Conservation (phyloP, 2,888 invertebrate species). For the Myopa tessellatipennis region DNA sequence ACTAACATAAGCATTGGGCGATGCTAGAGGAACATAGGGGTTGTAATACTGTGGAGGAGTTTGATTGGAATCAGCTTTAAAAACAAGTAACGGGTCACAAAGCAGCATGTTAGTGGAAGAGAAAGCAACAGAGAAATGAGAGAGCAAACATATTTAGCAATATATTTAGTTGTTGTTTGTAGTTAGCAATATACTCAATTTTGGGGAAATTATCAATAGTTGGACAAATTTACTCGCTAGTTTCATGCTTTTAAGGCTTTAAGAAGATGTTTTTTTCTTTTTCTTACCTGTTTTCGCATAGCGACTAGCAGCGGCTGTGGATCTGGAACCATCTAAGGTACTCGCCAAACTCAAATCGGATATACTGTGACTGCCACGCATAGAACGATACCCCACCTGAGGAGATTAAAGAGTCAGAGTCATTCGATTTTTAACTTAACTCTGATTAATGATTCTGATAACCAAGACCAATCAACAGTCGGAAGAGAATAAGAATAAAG, state of each 20-base stretch:
- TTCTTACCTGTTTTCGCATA: slow-evolving; percentile 69
- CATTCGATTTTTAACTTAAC: slow-evolving; percentile 4
- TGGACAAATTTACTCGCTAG: too few relatives aligned
- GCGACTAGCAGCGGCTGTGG: slow-evolving; percentile 63
- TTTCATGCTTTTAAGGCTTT: too few relatives aligned
- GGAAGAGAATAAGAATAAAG: too few relatives aligned
- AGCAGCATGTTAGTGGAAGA: slow-evolving; percentile 52
- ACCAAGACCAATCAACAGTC: too few relatives aligned
- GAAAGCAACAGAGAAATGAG: slow-evolving; percentile 44
- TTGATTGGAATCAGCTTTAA: slow-evolving; percentile 57
- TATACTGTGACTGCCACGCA: slow-evolving; percentile 88
- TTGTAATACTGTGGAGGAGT: slow-evolving; percentile 50
- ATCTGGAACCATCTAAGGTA: slow-evolving; percentile 64
- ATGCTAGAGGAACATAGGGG: slow-evolving; percentile 31
- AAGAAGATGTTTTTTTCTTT: not conserved
- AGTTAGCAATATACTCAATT: not conserved
- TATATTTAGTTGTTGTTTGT: not conserved
- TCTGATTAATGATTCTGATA: too few relatives aligned
- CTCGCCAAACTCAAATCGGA: slow-evolving; percentile 82
- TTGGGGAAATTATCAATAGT: too few relatives aligned
- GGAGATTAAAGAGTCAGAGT: slow-evolving; percentile 14
- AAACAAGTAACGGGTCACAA: slow-evolving; percentile 51
- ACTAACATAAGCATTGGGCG: slow-evolving; percentile 17
- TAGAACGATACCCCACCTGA: slow-evolving; percentile 81
- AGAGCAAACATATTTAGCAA: not conserved